Conservation (phyloP, 2,888 invertebrate genomes). For the Ophraella communa region DNA sequence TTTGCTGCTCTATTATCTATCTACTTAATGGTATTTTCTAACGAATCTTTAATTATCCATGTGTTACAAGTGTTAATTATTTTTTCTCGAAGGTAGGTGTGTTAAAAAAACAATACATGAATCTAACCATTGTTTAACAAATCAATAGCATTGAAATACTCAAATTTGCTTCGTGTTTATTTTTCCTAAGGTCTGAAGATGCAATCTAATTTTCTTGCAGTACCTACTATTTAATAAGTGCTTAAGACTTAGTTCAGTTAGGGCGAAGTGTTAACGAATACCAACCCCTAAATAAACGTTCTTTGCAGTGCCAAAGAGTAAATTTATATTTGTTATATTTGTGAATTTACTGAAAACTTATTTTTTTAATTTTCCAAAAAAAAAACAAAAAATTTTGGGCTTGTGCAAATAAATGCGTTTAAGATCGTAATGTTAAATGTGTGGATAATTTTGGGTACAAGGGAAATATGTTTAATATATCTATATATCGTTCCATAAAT, state of each 20-base stretch:
- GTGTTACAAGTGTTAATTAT: too few relatives aligned
- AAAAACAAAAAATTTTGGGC: slow-evolving; percentile 49
- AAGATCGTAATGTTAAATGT: background rate
- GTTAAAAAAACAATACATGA: too few relatives aligned
- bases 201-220: slow-evolving; percentile 14
- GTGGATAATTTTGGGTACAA: background rate
- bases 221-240: slow-evolving; percentile 30
- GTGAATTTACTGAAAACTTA: slow-evolving; percentile 47
- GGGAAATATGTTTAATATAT: background rate
- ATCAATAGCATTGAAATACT: too few relatives aligned
- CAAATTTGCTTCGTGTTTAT: background rate
- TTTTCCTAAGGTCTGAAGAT: background rate
- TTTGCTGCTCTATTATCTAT: too few relatives aligned
- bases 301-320: slow-evolving; percentile 61
- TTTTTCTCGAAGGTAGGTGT: too few relatives aligned
- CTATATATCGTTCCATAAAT: background rate
- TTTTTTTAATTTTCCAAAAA: slow-evolving; percentile 35
- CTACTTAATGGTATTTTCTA: too few relatives aligned
- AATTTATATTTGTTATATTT: slow-evolving; percentile 48
- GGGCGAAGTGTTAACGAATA: slow-evolving; percentile 41
- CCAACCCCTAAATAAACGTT: slow-evolving; percentile 54
- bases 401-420: slow-evolving; percentile 55
- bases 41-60: too few relatives aligned
- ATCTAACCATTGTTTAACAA: too few relatives aligned
- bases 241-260: slow-evolving; percentile 45